Percentiles rank a stretch among this genome's conserved stretches.
These are phyloP conservation scores for Achatina immaculata DNA, from an alignment of 1,140 invertebrate genomes.

Conservation along the genomic window DNA sequence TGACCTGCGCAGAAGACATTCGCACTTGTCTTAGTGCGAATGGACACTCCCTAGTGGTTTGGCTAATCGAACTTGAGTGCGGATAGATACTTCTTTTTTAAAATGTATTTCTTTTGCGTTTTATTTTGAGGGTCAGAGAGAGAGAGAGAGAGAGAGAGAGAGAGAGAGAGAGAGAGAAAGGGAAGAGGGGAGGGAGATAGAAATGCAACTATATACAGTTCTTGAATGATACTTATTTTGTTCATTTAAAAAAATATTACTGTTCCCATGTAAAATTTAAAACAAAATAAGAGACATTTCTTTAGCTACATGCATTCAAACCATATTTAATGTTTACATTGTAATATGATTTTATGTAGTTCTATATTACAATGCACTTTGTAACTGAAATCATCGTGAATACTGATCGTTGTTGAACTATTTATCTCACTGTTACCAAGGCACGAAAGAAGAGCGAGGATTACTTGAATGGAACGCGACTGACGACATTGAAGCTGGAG, in stretches of 20 bases:
- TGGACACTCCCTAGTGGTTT: no score
- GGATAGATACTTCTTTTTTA: no score
- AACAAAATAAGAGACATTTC: background rate
- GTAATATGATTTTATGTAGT: background rate
- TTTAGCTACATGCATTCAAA: background rate
- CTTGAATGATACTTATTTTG: no score
- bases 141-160: no score
- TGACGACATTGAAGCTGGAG: background rate
- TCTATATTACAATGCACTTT: background rate
- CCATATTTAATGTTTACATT: background rate
- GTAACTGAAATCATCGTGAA: background rate
- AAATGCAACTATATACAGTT: no score
- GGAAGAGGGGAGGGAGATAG: no score
- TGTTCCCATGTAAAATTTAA: background rate
- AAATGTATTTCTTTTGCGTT: no score
- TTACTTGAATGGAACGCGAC: constrained; percentile 22
- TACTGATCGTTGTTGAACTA: background rate
- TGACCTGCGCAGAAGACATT: no score
- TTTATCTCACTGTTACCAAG: constrained; percentile 2
- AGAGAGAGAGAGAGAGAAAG: no score
- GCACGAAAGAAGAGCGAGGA: constrained; percentile 40
- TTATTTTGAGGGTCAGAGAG: no score
- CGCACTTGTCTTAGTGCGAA: no score
- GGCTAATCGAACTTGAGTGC: no score
- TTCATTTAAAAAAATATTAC: background rate